Base-by-base conservation (phyloP, 2,797 vertebrate species). In the Thunnus albacares region DNA sequence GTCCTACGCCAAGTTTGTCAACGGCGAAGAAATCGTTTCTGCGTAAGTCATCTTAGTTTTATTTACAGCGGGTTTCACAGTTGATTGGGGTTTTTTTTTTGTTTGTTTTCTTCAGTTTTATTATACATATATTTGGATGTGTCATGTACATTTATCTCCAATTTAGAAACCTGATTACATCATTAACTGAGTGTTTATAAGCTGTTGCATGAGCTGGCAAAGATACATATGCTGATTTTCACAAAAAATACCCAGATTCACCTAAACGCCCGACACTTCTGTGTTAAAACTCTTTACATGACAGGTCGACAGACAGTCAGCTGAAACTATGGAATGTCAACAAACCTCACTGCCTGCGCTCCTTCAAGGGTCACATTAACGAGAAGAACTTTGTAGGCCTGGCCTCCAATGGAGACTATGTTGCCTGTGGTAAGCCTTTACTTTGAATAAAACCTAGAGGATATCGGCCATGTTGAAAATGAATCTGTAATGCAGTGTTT, bases 371-470 rank as follows among this genome's bases (percentile, higher is more conserved):
- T 86, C 98, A 99, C 93, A 99, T 99, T 92, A 99, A 99, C 0
- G 98, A 99, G 94, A 99, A 99, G 95, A 99, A 99, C 94, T 99
- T 99, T 10, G 98, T 99, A 6, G 98, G 98, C 64, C 95, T 99
- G 17, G 98, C 98, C 0, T 99, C 98, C 81, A 99, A 99, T 0
- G 98, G 98, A 86, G 98, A 99, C 92, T 99, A 99, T 81, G 98
- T 99, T 18, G 98, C 98, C 84, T 99, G 98, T 90, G 98, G 98
- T 99, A 86, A 96, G 96, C 71, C 35, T 26, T 61, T 43, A 33
- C 55, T 57, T 15, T 20, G 17, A 65, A 38, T 8, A 9, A 66
- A 14, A 20, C 6, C 24, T 2, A 26, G 13, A 26, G 53, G 6
- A 9, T 18, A 18, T 3, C 17, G 6, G 5, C 30, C 22, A 10